Evolutionary conservation across 35 echinoderm and acorn worm genomes (phyloP), one percentile per base, ranked within the genome.

Genomic region (Strongylocentrotus purpuratus): DNA sequence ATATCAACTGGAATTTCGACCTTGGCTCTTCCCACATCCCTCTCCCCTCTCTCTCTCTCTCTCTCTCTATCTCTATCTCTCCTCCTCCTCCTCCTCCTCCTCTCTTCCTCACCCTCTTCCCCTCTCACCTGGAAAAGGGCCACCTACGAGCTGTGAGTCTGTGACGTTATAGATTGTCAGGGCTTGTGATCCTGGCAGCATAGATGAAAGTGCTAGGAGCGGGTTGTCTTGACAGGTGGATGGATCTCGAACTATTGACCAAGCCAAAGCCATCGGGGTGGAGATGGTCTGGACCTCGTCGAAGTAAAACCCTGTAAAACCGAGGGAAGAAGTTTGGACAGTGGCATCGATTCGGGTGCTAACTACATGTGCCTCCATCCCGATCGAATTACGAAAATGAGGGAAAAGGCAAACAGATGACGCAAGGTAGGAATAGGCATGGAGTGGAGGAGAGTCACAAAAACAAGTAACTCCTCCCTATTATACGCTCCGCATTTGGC

Each of bases 231-330:
- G 91, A 45, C 91, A 93, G 45, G 48, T 93, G 48, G 11, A 2
- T 5, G 91, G 91, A 14, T 93, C 91, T 14, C 45, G 9, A 4
- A 58, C n/a, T 4, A 28, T 31, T 47, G 91, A 47, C 91, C 91
- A 93, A 6, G 91, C 5, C n/a, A 4, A 20, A 18, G 91, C 91
- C 46, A 32, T 50, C 20, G 91, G 91, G 45, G 91, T 93, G 9
- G 1, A 5, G 31, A 93, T 47, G n/a, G 20, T 22, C n/a, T 93
- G 91, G 13, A n/a, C 2, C 31, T 93, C 46, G 48, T 55, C 20
- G 48, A 93, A 93, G 48, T 93, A 9, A 28, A 93, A 58, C 28
- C 46, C 91, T 93, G 91, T 15, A 22, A 35, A 88, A 88, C 25
- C 31, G 87, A 13, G 85, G 85, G 9, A 86, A 33, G 48, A 52